Base-by-base conservation (phyloP, 2,888 invertebrate genomes). In the Archaeoteleia sp. region DNA sequence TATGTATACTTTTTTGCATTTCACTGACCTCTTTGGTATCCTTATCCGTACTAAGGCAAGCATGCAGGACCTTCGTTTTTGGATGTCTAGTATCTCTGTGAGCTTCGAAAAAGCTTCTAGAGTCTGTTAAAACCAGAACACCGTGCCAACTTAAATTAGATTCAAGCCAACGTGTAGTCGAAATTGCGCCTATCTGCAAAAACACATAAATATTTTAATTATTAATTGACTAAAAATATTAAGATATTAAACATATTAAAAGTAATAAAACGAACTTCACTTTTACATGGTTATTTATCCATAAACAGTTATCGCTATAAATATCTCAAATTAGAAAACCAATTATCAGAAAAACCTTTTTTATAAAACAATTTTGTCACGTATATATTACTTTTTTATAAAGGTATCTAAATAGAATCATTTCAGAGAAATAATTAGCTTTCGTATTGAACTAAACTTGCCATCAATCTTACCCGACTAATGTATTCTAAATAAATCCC, bases 21-120 rank as follows among this genome's bases (percentile, higher is more conserved):
- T 20, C 12, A 29, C 67, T 80, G 70, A 91, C 93, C 89, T 93
- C 93, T 83, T 93, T 89, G 12, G 93, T 93, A 79, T 92, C 92
- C 32, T 90, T 88, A 49, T 90, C 91, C 17, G 93, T 90, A 79
- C 93, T 94, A 60, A 95, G 88, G 73, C 95, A 95, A 48, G 94
- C 94, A 79, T 94, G 93, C 70, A 93, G 88, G 76, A 87, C 90
- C 77, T 91, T 88, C 30, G 90, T 88, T 71, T 87, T 88, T 7
- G 77, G 73, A 43, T 85, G 79, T 46, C 84, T 77, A 10, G 63
- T 74, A 48, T 88, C 87, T 68, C 89, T 65, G 27, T 83, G 88
- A 73, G 85, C 87, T 75, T 89, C 89, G 60, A 93, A 90, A 87
- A 90, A 95, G 86, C 92, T 92, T n/a, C 90, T 84, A 0, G 94